Percentiles rank a stretch among this genome's conserved stretches.
Evolutionary conservation across 2,113 vertebrate species (phyloP).

Genomic region (Aphyosemion australe): DNA sequence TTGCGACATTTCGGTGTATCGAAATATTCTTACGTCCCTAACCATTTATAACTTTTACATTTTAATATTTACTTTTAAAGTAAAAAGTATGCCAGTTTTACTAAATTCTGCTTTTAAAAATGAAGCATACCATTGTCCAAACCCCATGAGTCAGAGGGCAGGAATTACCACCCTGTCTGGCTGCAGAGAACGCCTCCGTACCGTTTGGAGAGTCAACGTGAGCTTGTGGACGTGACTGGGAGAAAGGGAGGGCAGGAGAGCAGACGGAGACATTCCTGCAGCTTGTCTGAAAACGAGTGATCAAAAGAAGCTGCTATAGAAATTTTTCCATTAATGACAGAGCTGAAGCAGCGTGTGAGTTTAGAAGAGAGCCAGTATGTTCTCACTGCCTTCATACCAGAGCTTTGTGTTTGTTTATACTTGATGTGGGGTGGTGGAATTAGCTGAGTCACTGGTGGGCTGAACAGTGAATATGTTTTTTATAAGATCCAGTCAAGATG

Average conservation of each 20-base stretch:
- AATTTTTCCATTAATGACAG: conserved; percentile 24
- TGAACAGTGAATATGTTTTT: conserved; percentile 35
- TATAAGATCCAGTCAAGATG: conserved; percentile 14
- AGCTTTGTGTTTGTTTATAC: conserved; percentile 13
- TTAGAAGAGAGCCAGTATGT: background rate
- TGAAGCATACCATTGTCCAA: conserved; percentile 23
- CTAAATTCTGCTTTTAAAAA: conserved; percentile 16
- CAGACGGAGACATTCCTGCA: conserved; percentile 21
- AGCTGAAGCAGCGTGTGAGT: conserved; percentile 24
- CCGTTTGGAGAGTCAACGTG: conserved; percentile 56
- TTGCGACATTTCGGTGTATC: no score
- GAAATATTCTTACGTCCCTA: no score
- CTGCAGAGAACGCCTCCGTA: conserved; percentile 33
- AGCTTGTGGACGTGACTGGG: conserved; percentile 37
- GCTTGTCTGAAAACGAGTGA: conserved; percentile 26
- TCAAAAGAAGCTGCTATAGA: conserved; percentile 3
- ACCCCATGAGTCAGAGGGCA: conserved; percentile 51
- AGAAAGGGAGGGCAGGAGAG: conserved; percentile 8
- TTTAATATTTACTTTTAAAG: background rate
- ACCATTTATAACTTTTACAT: background rate
- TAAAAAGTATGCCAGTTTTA: background rate
- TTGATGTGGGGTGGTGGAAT: conserved; percentile 1
- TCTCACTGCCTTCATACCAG: conserved; percentile 2
- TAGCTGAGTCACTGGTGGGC: conserved; percentile 9
- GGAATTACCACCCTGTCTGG: conserved; percentile 47